Base-by-base conservation (phyloP, 2,113 vertebrate genomes). In the Otocyon megalotis region DNA sequence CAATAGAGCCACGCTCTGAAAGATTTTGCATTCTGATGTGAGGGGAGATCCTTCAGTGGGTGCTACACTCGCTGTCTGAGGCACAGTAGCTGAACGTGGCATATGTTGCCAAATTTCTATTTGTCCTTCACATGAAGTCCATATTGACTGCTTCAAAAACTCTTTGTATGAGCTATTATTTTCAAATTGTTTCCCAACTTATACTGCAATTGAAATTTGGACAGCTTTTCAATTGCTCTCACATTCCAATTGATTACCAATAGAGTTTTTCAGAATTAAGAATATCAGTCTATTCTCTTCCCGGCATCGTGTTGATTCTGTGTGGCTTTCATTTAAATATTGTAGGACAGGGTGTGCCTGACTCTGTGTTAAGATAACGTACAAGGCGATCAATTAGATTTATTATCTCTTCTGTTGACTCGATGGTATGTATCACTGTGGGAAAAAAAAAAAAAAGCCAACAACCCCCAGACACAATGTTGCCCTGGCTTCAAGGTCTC, bases 171-270 rank as follows among this genome's bases (percentile, higher is more conserved):
- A 99, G 99, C 99, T 99, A 99, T 99, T 99, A 99, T 99, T 99
- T 99, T 99, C 99, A 99, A 99, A 99, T 99, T 99, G 99, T 99
- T 99, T 99, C 99, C 99, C 99, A 99, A 99, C 99, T 99, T 99
- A 99, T 99, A 99, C 98, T 94, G 99, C 99, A 99, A 99, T 99
- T 99, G 99, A 99, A 99, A 99, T 99, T 99, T 99, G 99, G 99
- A 99, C 99, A 99, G 99, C 99, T 99, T 99, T 99, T 99, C 99
- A 99, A 99, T 99, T 99, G 98, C 99, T 98, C 97, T 98, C 98
- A 97, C 99, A 99, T 99, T 99, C 99, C 99, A 98, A 99, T 99
- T 99, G 99, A 99, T 99, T 99, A 99, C 99, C 99, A 99, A 99
- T 99, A 99, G 98, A 97, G 98, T 98, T 99, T 99, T 98, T 98